Evolutionary conservation across 53 echinoderm and acorn worm genomes (phyloP).

Genomic region (Apostichopus leukothele): DNA sequence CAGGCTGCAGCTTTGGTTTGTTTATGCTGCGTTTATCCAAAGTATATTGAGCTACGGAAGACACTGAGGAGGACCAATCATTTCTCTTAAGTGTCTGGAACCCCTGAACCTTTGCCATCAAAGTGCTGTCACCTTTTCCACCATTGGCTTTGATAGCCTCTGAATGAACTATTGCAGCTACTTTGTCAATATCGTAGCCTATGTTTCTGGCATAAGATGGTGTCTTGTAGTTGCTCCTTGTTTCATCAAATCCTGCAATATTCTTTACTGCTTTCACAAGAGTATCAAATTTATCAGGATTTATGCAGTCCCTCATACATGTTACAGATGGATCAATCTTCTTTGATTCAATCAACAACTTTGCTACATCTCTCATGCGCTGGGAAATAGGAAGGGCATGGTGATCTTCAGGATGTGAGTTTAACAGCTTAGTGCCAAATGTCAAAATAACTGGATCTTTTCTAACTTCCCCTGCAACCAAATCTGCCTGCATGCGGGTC

Average conservation of each 20-base stretch:
- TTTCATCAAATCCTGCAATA: conserved; percentile 42
- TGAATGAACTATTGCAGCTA: conserved; percentile 42
- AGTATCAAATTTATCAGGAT: conserved; percentile 51
- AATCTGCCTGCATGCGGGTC: conserved; percentile 41
- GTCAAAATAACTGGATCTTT: conserved; percentile 35
- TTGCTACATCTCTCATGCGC: conserved; percentile 49
- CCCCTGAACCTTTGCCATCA: conserved; percentile 37
- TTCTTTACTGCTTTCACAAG: conserved; percentile 42
- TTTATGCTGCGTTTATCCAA: conserved; percentile 47
- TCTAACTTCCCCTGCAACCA: conserved; percentile 15
- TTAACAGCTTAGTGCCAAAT: conserved; percentile 43
- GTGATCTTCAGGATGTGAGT: conserved; percentile 53
- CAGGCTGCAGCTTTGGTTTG: conserved; percentile 51
- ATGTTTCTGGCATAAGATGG: conserved; percentile 60
- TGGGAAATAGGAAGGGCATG: conserved; percentile 46
- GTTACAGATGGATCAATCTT: conserved; percentile 34
- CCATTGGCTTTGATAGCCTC: conserved; percentile 42
- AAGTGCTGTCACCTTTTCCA: conserved; percentile 13
- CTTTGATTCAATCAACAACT: conserved; percentile 23
- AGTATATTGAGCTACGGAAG: conserved; percentile 50
- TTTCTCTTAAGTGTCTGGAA: conserved; percentile 40
- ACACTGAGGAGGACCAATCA: conserved; percentile 56
- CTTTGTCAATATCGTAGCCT: conserved; percentile 48
- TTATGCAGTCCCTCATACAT: conserved; percentile 52
- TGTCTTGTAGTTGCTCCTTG: conserved; percentile 39